These are phyloP conservation scores for Mionectes macconnelli DNA, from an alignment of 2,113 vertebrate species.

Conservation along the genomic window DNA sequence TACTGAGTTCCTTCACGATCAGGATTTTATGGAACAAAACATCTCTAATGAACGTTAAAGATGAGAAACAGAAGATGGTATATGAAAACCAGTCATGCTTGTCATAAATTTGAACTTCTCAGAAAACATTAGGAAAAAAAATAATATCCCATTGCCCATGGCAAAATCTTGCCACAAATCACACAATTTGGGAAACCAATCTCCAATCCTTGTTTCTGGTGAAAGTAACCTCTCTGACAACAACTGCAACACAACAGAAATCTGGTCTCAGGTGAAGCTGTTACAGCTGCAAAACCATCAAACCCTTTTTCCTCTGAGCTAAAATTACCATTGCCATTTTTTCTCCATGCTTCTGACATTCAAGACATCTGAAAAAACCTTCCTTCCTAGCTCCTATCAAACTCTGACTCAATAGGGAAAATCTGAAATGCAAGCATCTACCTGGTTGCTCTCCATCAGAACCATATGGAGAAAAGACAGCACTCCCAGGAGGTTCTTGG, in stretches of 20 bases:
- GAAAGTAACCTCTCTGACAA: not conserved
- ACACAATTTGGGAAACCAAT: not conserved
- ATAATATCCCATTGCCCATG: not conserved
- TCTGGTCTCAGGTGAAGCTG: not conserved
- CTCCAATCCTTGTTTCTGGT: not conserved
- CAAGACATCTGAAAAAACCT: not conserved
- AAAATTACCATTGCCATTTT: conserved; percentile 5
- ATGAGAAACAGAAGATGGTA: not conserved
- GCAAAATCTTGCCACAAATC: not conserved
- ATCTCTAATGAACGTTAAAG: not conserved
- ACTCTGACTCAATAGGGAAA: not conserved
- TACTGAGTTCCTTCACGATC: not conserved
- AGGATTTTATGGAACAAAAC: not conserved
- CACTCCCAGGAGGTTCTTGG: not conserved
- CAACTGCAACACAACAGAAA: not conserved
- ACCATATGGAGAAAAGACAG: not conserved
- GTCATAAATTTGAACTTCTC: not conserved
- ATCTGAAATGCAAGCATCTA: not conserved
- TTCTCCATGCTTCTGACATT: not conserved
- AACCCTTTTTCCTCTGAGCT: not conserved
- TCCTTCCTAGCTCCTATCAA: not conserved
- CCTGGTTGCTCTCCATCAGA: not conserved
- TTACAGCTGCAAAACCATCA: not conserved
- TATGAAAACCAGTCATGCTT: not conserved
- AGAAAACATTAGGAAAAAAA: not conserved